phyloP scores from a whole-genome alignment of 2,797 vertebrate genomes.

The Pempheris klunzingeri region DNA sequence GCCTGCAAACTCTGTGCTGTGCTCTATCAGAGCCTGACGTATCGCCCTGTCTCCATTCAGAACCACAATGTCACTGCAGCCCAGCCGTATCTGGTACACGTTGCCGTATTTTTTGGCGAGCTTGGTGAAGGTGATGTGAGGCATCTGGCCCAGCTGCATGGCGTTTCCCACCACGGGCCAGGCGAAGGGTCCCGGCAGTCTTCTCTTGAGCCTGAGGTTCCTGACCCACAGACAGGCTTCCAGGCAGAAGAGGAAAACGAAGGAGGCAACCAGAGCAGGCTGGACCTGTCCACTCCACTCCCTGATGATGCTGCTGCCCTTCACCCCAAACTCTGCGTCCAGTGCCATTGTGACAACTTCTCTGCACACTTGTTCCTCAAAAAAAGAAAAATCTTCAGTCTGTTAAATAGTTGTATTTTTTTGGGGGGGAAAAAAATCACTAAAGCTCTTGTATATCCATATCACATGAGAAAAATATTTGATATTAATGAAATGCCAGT shows the following conservation, averaged over 20 bases:
- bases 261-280: conserved; percentile 83
- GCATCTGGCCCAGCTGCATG: conserved; percentile 90
- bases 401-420: conserved; percentile 28
- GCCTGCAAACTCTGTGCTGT: conserved; percentile 88
- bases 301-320: conserved; percentile 79
- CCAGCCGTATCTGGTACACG: conserved; percentile 89
- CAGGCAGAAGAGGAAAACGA: conserved; percentile 86
- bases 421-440: conserved; percentile 24
- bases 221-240: conserved; percentile 83
- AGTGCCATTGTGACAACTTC: conserved; percentile 67
- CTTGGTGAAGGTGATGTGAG: conserved; percentile 86
- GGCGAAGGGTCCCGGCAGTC: conserved; percentile 88
- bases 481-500: conserved; percentile 39
- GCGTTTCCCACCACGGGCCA: conserved; percentile 91
- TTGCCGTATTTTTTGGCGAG: conserved; percentile 87
- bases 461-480: conserved; percentile 41
- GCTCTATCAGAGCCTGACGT: conserved; percentile 86
- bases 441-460: conserved; percentile 46
- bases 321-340: conserved; percentile 80
- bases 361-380: conserved; percentile 30
- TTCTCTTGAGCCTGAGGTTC: conserved; percentile 74
- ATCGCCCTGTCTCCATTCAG: conserved; percentile 86
- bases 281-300: conserved; percentile 86
- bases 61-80: conserved; percentile 86
- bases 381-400: conserved; percentile 24